Evolutionary conservation across 1,140 invertebrate species (phyloP).

Genomic region (Mactra quadrangularis): DNA sequence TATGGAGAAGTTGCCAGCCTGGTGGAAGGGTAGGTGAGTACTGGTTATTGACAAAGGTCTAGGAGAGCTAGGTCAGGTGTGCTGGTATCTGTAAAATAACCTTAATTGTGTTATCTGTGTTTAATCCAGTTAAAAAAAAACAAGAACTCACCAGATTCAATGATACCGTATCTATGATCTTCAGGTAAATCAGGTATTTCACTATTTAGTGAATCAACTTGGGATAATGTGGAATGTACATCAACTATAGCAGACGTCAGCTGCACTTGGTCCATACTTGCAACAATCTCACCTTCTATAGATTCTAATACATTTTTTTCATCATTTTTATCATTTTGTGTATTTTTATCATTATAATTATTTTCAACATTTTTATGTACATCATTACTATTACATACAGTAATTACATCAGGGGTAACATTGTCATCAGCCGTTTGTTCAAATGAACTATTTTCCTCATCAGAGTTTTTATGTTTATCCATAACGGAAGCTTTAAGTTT

Average conservation of each 20-base stretch:
- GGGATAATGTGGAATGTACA: slow-evolving; percentile 62
- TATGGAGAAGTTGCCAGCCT: too few relatives aligned
- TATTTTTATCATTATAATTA: slow-evolving; percentile 46
- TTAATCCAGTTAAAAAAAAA: too few relatives aligned
- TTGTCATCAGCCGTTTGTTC: slow-evolving; percentile 4
- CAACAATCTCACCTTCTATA: slow-evolving; percentile 1
- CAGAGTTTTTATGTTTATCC: not conserved
- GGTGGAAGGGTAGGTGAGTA: too few relatives aligned
- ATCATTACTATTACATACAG: slow-evolving; percentile 30
- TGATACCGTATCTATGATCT: too few relatives aligned
- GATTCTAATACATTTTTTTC: slow-evolving; percentile 44
- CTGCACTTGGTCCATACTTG: slow-evolving; percentile 22
- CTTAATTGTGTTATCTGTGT: too few relatives aligned
- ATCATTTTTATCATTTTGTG: slow-evolving; percentile 41
- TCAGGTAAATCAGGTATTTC: slow-evolving; percentile 49
- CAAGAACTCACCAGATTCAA: too few relatives aligned
- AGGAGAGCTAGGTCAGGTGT: too few relatives aligned
- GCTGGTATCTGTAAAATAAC: too few relatives aligned
- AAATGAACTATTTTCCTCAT: slow-evolving; percentile 52
- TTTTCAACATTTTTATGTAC: slow-evolving; percentile 34
- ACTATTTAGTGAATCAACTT: slow-evolving; percentile 63
- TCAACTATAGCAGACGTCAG: slow-evolving; percentile 20
- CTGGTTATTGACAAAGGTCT: too few relatives aligned
- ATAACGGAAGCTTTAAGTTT: slow-evolving; percentile 49
- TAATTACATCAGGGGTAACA: slow-evolving; percentile 13